Conservation (phyloP, 2,797 vertebrate species). For the Sitta carolinensis region DNA sequence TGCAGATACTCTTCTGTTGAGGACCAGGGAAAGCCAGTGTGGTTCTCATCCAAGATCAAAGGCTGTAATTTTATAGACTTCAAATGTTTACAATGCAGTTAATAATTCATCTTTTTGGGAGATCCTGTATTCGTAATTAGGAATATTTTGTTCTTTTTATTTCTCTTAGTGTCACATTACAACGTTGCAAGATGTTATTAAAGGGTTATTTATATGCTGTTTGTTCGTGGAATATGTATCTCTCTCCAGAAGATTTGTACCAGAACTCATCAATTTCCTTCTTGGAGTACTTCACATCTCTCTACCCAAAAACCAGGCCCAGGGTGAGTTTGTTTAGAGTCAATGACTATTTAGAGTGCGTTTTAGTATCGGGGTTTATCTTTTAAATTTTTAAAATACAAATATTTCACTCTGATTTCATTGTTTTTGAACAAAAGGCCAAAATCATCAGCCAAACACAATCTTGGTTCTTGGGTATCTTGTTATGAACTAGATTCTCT, state of each 20-base stretch:
- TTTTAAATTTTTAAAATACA: neutral
- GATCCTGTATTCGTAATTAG: neutral
- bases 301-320: slow-evolving; percentile 71
- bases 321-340: slow-evolving; percentile 55
- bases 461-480: neutral
- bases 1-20: neutral
- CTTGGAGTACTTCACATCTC: slow-evolving; percentile 85
- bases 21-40: neutral
- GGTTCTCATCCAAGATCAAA: neutral
- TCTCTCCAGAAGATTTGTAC: slow-evolving; percentile 88
- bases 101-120: neutral
- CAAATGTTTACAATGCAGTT: neutral
- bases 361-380: neutral
- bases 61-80: neutral
- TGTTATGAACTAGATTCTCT: neutral
- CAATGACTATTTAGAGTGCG: neutral
- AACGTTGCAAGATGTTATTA: slow-evolving; percentile 82
- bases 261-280: slow-evolving; percentile 92
- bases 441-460: neutral
- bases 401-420: neutral
- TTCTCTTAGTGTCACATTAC: slow-evolving; percentile 82
- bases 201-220: slow-evolving; percentile 87
- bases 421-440: neutral
- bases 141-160: neutral
- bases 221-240: slow-evolving; percentile 88